Base-by-base conservation (phyloP, 2,797 vertebrate genomes). In the Poecilia gillii region DNA sequence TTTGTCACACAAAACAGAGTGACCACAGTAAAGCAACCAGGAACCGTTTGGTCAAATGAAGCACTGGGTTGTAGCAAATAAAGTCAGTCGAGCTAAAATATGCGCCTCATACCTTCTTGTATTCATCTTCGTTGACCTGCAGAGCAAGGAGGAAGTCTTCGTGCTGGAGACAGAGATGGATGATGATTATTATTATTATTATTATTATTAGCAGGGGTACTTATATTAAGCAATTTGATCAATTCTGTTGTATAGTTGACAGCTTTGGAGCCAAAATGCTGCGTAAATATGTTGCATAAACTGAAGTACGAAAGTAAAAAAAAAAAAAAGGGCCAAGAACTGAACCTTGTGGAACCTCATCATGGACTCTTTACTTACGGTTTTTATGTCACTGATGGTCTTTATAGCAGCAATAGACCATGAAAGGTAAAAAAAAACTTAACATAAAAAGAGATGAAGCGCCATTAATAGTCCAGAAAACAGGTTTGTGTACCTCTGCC, bases 111-210 rank as follows among this genome's bases (percentile, higher is more conserved):
- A 98, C 98, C 97, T 97, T 97, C 88, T 98, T 97, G 93, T 99
- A 99, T 83, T 99, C 97, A 79, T 99, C 98, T 91, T 99, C 98
- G 49, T 99, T 99, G 94, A 99, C 97, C 91, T 99, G 98, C 87
- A 99, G 95, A 86, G 98, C 98, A 89, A 99, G 94, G 41, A 99
- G 95, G 85, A 99, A 99, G 91, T 99, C 98, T 91, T 98, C 98
- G 6, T 99, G 98, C 98, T 99, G 91, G 13, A 73, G 57, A 81
- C 84, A 83, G 31, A 76, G 41, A 72, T 0, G 3, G 4, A 57
- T 43, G 28, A 6, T 28, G 46, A 36, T 71, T 46, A 71, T 51
- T 23, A 23, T 23, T 18, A 41, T 41, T 8, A 36, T 36, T 11
- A 51, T 33, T 23, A 23, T 23, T 20, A 33, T 71, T 28, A 71